Percentiles rank a stretch among this genome's conserved stretches.
Evolutionary conservation across 2,113 vertebrate genomes (phyloP).

Genomic region (Anolis sagrei): DNA sequence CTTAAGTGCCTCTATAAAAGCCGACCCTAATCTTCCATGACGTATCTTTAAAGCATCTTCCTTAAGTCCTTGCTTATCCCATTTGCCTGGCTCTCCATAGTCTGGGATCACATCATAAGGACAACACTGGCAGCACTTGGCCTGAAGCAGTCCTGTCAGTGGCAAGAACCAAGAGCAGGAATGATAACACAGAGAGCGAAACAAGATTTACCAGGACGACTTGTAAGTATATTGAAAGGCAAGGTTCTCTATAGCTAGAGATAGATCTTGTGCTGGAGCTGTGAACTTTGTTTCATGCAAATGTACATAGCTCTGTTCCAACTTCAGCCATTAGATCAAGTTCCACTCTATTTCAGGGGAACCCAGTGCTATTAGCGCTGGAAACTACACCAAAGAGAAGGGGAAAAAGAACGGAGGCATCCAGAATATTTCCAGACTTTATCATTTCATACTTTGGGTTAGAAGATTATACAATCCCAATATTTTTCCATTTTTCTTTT

Average conservation of each 20-base stretch:
- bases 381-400: neutral
- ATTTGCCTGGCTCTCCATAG: constrained; percentile 27
- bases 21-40: constrained; percentile 62
- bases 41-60: constrained; percentile 47
- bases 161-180: neutral
- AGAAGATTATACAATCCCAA: neutral
- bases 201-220: constrained; percentile 45
- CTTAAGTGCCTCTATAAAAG: constrained; percentile 27
- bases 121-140: accelerated
- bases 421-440: neutral
- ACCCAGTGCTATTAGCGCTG: neutral
- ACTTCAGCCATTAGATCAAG: too few species aligned
- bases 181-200: constrained; percentile 70
- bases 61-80: constrained; percentile 62
- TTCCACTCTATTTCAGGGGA: neutral
- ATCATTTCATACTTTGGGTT: neutral
- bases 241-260: neutral
- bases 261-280: neutral
- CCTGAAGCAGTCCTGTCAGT: neutral
- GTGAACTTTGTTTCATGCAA: neutral
- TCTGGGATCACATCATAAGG: accelerated
- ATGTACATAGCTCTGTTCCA: neutral
- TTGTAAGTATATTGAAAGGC: constrained; percentile 57
- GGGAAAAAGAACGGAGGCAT: neutral
- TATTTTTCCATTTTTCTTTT: neutral